Conservation (phyloP, 2,113 vertebrate species). For the Elephantulus edwardii region DNA sequence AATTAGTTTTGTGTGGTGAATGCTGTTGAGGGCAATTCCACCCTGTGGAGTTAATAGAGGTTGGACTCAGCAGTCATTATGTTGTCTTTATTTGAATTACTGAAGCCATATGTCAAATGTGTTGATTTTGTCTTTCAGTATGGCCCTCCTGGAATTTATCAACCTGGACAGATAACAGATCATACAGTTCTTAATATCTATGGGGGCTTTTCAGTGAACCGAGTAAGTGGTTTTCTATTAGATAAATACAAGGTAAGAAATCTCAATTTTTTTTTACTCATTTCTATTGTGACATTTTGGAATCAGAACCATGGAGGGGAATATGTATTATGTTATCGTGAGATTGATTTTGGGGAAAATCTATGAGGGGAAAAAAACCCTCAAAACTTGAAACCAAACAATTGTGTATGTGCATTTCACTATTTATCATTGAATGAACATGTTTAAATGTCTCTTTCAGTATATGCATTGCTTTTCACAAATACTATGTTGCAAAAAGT, state of each 20-base stretch:
- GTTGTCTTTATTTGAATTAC: no score
- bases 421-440: background rate
- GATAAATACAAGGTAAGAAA: slow-evolving; percentile 88
- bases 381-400: no score
- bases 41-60: no score
- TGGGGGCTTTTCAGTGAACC: slow-evolving; percentile 77
- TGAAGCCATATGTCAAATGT: background rate
- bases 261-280: background rate
- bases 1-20: no score
- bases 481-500: background rate
- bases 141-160: slow-evolving; percentile 78
- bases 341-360: slow-evolving; percentile 29
- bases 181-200: slow-evolving; percentile 90
- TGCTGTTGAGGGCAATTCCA: no score
- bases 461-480: background rate
- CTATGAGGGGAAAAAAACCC: background rate
- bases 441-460: background rate
- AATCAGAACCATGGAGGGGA: background rate
- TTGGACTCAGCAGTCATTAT: no score
- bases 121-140: slow-evolving; percentile 80
- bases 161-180: slow-evolving; percentile 88
- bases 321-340: slow-evolving; percentile 22
- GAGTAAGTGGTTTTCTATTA: slow-evolving; percentile 83
- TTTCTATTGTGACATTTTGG: background rate
- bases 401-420: background rate